Base-by-base conservation (phyloP, 30 jellyfish, hydroid and myxozoan genomes). In the Pelagia noctiluca region DNA sequence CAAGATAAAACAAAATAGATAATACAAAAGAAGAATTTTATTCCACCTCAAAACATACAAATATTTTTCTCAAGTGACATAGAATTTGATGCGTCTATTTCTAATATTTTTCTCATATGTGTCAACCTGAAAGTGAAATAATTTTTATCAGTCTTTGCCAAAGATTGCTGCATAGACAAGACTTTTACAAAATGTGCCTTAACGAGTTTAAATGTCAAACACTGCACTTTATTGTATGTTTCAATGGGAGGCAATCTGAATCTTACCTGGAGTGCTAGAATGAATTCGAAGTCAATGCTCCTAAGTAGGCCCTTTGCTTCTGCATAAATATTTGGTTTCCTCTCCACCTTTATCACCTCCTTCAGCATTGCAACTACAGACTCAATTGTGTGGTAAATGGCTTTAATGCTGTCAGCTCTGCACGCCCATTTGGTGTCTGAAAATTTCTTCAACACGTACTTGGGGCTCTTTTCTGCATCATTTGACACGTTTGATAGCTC, bases 381-480 rank as follows among this genome's bases (percentile, higher is more conserved):
- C 34, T 21, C 72, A 21, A 57, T 57, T 21, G 72, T 57, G 34
- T 57, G 8, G 72, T 57, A 26, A 26, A 57, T 26, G 5, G 34
- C 72, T 57, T 26, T 57, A 21, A 57, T 57, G 34, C 72, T 57
- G 22, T 57, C 72, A 5, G 72, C 72, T 19, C 72, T 21, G 23
- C 72, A 57, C 8, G 72, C 72, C 72, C 72, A 57, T 57, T 24
- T 57, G 29, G 72, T 57, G 8, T 57, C 72, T 21, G 72, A 57
- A 5, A 57, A 24, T 26, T 57, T 57, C 34, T 57, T 57, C 23
- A 57, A 57, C 72, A 26, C 34, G 72, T 19, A 57, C 8, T 4
- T 57, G 5, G 22, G 8, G 10, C 72, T 21, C n/a, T 26, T 26
- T 21, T 26, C 72, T 4, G 23, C 21, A 26, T 57, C 23, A 57